Conservation (phyloP, 2,113 vertebrate genomes). For the Bungarus multicinctus region DNA sequence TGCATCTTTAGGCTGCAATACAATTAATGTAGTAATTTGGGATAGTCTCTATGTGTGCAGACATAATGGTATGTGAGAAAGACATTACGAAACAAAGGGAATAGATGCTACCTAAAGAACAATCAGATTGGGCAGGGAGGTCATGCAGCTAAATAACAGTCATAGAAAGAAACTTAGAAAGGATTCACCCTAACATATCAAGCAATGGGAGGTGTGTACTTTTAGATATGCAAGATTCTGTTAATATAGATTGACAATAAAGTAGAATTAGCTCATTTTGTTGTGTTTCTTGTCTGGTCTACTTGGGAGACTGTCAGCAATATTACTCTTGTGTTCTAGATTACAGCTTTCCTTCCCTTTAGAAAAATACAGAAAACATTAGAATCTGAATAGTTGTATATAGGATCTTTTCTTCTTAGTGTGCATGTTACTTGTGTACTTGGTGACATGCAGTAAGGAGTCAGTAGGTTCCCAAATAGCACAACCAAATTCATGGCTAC, state of each 20-base stretch:
- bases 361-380: neutral
- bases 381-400: neutral
- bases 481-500: neutral
- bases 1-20: neutral
- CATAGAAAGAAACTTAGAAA: neutral
- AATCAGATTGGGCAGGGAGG: neutral
- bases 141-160: neutral
- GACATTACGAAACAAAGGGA: neutral
- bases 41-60: neutral
- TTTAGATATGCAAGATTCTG: neutral
- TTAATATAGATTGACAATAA: neutral
- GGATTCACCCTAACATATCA: neutral
- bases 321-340: neutral
- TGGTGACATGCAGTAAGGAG: neutral
- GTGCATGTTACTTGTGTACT: neutral
- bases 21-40: neutral
- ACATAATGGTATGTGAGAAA: neutral
- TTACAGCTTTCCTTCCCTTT: neutral
- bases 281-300: neutral
- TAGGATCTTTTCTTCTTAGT: neutral
- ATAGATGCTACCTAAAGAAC: neutral
- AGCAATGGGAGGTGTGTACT: neutral
- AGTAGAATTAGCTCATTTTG: neutral
- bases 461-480: neutral
- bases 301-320: neutral